Conservation (phyloP, 1,140 invertebrate genomes). For the Drosophila insularis region DNA sequence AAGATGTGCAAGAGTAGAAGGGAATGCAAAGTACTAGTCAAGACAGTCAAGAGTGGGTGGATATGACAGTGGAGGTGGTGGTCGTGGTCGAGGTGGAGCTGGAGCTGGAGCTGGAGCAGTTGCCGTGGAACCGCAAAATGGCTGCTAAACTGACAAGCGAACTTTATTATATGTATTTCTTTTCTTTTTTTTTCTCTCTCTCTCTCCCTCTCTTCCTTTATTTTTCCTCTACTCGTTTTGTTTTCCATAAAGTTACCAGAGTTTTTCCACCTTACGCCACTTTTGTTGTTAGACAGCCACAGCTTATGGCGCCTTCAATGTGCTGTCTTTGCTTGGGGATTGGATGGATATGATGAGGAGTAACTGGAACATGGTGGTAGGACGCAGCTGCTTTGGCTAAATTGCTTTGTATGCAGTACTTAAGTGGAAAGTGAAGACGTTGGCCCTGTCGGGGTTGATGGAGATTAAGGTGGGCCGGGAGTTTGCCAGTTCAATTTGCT, state of each 20-base stretch:
- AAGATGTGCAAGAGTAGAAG: slow-evolving; percentile 4
- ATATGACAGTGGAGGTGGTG: slow-evolving; percentile 3
- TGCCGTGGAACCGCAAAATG: slow-evolving; percentile 80
- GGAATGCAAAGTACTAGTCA: slow-evolving; percentile 57
- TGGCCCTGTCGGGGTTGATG: slow-evolving; percentile 11
- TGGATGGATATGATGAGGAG: slow-evolving; percentile 39
- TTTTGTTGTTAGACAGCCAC: slow-evolving; percentile 26
- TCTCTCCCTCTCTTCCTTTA: slow-evolving; percentile 8
- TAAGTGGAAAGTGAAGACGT: slow-evolving; percentile 41
- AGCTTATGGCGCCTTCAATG: slow-evolving; percentile 52
- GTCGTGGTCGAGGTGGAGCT: neutral
- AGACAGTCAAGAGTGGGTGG: slow-evolving; percentile 42
- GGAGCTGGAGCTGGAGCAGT: slow-evolving; percentile 35
- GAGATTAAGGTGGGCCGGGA: neutral
- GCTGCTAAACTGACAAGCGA: slow-evolving; percentile 82
- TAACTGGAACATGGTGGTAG: slow-evolving; percentile 59
- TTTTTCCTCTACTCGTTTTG: slow-evolving; percentile 11
- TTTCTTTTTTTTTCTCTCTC: neutral
- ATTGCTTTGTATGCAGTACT: slow-evolving; percentile 64
- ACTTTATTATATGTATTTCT: slow-evolving; percentile 78
- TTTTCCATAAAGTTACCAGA: slow-evolving; percentile 23
- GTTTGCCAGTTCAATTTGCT: slow-evolving; percentile 68
- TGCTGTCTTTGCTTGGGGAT: slow-evolving; percentile 49
- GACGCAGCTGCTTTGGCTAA: slow-evolving; percentile 66
- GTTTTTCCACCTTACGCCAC: slow-evolving; percentile 25